phyloP scores from a whole-genome alignment of 2,888 invertebrate species.

The Erebia ligea region DNA sequence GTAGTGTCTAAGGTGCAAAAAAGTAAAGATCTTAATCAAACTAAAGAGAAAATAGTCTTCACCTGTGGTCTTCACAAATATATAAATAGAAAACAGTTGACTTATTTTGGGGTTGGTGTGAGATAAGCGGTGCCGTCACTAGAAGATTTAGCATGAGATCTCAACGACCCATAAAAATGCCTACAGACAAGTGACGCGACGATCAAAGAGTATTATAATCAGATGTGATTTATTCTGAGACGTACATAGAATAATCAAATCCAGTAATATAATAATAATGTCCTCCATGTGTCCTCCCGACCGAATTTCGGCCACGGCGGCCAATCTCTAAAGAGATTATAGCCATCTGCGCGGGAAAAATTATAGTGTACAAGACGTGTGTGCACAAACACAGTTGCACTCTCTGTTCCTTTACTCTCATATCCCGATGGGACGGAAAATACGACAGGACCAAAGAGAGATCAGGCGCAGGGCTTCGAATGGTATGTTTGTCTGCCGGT shows the following conservation, averaged over 20 bases:
- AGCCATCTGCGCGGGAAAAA: too few relatives aligned
- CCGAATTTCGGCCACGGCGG: too few relatives aligned
- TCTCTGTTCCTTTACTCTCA: too few relatives aligned
- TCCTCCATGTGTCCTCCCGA: too few relatives aligned
- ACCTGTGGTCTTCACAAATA: background rate
- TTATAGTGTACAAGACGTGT: too few relatives aligned
- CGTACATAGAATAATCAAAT: conserved; percentile 3
- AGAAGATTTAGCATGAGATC: conserved; percentile 24
- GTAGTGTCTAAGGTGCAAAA: too few relatives aligned
- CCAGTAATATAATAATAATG: background rate
- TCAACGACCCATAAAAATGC: conserved; percentile 27
- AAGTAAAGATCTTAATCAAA: background rate
- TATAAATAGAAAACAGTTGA: conserved; percentile 13
- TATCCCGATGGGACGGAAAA: too few relatives aligned
- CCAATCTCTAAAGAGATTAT: too few relatives aligned
- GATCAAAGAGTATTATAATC: conserved; percentile 16
- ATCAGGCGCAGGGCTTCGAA: too few relatives aligned
- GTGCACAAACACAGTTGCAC: too few relatives aligned
- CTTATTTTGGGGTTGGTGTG: conserved; percentile 14
- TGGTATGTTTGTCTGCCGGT: too few relatives aligned
- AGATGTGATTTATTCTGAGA: conserved; percentile 12
- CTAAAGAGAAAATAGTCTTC: background rate
- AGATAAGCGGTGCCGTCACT: conserved; percentile 17
- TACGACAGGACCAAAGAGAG: too few relatives aligned
- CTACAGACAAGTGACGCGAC: conserved; percentile 15